Conservation (phyloP, 2,888 invertebrate genomes). For the Agrotis clavis region DNA sequence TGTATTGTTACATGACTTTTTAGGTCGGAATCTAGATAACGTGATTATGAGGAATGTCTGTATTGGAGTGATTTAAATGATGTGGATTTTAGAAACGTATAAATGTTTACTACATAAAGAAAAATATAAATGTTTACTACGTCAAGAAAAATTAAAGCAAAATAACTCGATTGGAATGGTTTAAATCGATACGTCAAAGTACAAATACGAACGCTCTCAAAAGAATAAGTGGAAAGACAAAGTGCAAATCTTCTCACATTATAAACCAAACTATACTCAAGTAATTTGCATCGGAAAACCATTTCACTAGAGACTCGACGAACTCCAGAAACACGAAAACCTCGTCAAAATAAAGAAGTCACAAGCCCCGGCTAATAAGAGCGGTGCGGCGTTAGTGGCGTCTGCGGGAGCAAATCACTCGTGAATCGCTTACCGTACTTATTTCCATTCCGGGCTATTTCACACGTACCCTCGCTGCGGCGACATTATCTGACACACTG, state of each 20-base stretch:
- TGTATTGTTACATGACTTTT: no score
- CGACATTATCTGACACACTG: constrained; percentile 65
- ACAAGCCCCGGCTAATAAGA: constrained; percentile 60
- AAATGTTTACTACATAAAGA: no score
- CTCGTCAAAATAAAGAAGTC: constrained; percentile 58
- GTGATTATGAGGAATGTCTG: no score
- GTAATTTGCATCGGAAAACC: constrained; percentile 51
- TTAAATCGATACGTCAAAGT: no score
- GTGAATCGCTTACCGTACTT: constrained; percentile 75
- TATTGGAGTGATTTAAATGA: no score
- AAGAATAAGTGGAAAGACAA: background rate
- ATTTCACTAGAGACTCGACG: constrained; percentile 23
- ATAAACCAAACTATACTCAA: constrained; percentile 29
- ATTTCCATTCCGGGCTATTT: constrained; percentile 76
- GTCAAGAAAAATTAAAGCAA: no score
- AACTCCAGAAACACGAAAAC: constrained; percentile 42
- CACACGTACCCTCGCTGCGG: constrained; percentile 66
- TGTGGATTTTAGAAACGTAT: no score
- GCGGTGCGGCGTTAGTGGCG: constrained; percentile 50
- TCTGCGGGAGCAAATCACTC: constrained; percentile 71
- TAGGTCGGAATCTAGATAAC: no score
- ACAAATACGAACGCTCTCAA: background rate
- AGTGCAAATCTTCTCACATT: constrained; percentile 26
- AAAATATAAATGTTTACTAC: no score
- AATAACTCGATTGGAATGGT: no score